Conservation (phyloP, 2,888 invertebrate genomes). For the Drosophila subsilvestris region DNA sequence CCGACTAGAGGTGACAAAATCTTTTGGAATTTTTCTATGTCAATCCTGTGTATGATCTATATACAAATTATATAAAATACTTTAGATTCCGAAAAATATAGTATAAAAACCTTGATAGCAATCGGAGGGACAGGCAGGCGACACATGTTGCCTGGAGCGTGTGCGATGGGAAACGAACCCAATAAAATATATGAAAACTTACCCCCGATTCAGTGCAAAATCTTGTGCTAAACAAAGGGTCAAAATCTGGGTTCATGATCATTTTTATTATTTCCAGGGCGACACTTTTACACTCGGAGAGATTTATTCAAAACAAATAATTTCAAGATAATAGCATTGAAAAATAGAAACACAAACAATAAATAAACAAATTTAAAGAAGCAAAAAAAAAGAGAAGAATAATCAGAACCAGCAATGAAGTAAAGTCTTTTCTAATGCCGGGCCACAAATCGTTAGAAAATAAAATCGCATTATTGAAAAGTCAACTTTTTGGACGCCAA, state of each 20-base stretch:
- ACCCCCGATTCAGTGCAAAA: not conserved
- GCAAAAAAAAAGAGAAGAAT: not conserved
- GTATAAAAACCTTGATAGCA: constrained; percentile 21
- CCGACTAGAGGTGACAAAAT: constrained; percentile 20
- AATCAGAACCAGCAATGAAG: not conserved
- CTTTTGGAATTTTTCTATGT: constrained; percentile 29
- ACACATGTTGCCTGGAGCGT: constrained; percentile 20
- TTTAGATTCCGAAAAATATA: constrained; percentile 1
- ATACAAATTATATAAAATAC: constrained; percentile 5
- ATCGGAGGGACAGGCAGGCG: not conserved
- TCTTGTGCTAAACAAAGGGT: constrained; percentile 17
- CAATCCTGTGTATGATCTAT: not conserved
- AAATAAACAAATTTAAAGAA: constrained; percentile 1
- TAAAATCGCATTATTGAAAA: constrained; percentile 62
- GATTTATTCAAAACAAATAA: constrained; percentile 1
- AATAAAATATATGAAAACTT: not conserved
- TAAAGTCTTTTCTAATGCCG: constrained; percentile 32
- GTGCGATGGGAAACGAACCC: not conserved
- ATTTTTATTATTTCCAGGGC: constrained; percentile 11
- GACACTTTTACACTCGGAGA: constrained; percentile 16
- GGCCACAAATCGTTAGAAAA: constrained; percentile 52
- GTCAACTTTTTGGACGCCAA: constrained; percentile 43
- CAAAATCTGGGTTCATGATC: constrained; percentile 39
- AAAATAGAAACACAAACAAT: not conserved
- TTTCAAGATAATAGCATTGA: constrained; percentile 8